A percentile compares a stretch with the other conserved stretches of the same genome.
These are phyloP conservation scores for Drosophila maculinotata DNA, from an alignment of 2,888 invertebrate genomes.

Conservation along the genomic window DNA sequence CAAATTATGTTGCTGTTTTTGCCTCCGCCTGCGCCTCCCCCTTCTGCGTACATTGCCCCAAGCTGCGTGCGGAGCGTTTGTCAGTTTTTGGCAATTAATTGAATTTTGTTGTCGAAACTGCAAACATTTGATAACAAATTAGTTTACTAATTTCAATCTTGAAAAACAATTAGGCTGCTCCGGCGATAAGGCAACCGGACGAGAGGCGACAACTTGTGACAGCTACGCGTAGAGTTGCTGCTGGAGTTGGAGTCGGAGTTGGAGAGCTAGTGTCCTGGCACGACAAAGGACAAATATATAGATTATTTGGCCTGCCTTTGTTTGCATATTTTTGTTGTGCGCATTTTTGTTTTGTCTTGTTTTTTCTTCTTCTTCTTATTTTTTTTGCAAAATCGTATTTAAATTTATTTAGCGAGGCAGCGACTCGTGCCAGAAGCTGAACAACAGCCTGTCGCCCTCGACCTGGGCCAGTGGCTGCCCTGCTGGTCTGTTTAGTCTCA, in stretches of 20 bases:
- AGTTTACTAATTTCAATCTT: conserved; percentile 82
- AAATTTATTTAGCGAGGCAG: conserved; percentile 70
- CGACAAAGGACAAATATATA: conserved; percentile 42
- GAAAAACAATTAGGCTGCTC: conserved; percentile 77
- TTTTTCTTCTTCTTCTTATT: conserved; percentile 22
- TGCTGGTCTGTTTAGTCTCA: conserved; percentile 60
- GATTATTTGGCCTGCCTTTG: conserved; percentile 58
- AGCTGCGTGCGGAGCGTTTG: conserved; percentile 49
- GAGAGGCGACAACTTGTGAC: conserved; percentile 68
- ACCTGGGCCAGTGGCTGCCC: conserved; percentile 1
- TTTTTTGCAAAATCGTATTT: conserved; percentile 62
- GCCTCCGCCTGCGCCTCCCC: not conserved
- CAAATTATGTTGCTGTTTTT: conserved; percentile 63
- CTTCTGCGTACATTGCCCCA: conserved; percentile 15
- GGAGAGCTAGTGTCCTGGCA: conserved; percentile 14
- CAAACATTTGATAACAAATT: conserved; percentile 82
- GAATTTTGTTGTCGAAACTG: conserved; percentile 78
- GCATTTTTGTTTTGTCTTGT: conserved; percentile 16
- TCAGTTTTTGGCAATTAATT: conserved; percentile 80
- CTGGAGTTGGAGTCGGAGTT: not conserved
- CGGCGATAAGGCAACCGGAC: conserved; percentile 45
- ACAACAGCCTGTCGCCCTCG: conserved; percentile 26
- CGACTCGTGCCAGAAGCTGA: conserved; percentile 28
- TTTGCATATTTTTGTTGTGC: conserved; percentile 46
- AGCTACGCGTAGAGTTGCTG: conserved; percentile 23